phyloP scores from a whole-genome alignment of 1,140 invertebrate genomes.

The Drosophila subobscura region DNA sequence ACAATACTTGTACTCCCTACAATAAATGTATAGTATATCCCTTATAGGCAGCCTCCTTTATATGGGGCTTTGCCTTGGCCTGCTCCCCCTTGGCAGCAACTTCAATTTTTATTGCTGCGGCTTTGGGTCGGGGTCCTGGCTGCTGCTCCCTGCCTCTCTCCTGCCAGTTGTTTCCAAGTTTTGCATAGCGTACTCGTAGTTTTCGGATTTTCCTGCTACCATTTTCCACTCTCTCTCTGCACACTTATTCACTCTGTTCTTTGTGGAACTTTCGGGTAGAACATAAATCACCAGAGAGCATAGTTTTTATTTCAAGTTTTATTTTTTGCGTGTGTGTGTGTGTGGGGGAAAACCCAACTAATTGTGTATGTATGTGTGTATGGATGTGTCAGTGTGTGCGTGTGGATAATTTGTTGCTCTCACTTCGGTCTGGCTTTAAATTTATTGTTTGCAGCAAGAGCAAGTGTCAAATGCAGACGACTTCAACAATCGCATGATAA shows the following conservation, averaged over 20 bases:
- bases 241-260: constrained; percentile 18
- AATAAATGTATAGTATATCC: background rate
- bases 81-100: constrained; percentile 8
- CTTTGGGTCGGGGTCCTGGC: constrained; percentile 29
- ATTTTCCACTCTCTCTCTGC: constrained; percentile 29
- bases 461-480: constrained; percentile 70
- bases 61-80: constrained; percentile 41
- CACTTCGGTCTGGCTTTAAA: constrained; percentile 66
- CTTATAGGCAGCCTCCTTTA: constrained; percentile 44
- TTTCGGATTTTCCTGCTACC: constrained; percentile 39
- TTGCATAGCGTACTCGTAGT: constrained; percentile 67
- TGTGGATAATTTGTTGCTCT: constrained; percentile 62
- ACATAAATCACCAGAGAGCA: constrained; percentile 68
- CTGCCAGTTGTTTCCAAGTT: constrained; percentile 67
- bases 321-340: constrained; percentile 34
- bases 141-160: background rate
- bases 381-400: constrained; percentile 10
- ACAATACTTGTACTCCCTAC: too few relatives aligned
- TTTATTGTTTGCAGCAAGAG: constrained; percentile 61
- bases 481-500: constrained; percentile 55
- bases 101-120: constrained; percentile 73
- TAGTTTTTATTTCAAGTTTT: constrained; percentile 53
- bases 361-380: constrained; percentile 45
- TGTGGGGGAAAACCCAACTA: constrained; percentile 36
- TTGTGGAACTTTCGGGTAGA: constrained; percentile 45